phyloP scores from a whole-genome alignment of 37 sponge, comb jelly and placozoan species.

The Axinella damicornis region DNA sequence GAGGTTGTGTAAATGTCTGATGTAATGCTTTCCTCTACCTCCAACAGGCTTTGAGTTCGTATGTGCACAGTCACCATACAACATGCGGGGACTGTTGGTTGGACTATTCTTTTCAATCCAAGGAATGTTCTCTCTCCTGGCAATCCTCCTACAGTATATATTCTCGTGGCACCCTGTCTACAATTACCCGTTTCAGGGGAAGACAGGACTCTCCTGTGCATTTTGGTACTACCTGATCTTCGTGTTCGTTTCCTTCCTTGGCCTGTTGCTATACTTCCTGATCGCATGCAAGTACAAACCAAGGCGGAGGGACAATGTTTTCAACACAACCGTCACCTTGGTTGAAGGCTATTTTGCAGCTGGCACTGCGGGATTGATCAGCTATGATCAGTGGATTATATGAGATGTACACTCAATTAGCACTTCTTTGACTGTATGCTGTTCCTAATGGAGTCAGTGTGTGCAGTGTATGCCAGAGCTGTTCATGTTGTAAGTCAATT shows the following conservation, averaged over 20 bases:
- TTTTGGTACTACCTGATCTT: conserved; percentile 38
- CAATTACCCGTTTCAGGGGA: conserved; percentile 1
- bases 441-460: no score
- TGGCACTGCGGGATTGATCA: background rate
- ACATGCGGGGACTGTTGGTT: conserved; percentile 63
- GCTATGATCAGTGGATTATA: no score
- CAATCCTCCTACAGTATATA: conserved; percentile 23
- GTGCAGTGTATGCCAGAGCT: no score
- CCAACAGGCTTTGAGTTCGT: conserved; percentile 68
- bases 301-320: conserved; percentile 47
- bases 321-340: conserved; percentile 38
- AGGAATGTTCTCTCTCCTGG: conserved; percentile 51
- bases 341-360: conserved; percentile 49
- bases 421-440: background rate
- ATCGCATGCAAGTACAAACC: conserved; percentile 48
- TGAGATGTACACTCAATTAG: background rate
- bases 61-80: conserved; percentile 60
- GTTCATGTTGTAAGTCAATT: no score
- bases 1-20: background rate
- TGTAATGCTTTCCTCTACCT: background rate
- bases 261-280: conserved; percentile 27
- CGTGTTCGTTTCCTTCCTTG: background rate
- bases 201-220: conserved; percentile 16
- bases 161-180: conserved; percentile 13
- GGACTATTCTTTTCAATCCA: conserved; percentile 63